Evolutionary conservation across 2,888 invertebrate species (phyloP), one percentile per base, ranked within the genome.

Genomic region (Carabus problematicus): DNA sequence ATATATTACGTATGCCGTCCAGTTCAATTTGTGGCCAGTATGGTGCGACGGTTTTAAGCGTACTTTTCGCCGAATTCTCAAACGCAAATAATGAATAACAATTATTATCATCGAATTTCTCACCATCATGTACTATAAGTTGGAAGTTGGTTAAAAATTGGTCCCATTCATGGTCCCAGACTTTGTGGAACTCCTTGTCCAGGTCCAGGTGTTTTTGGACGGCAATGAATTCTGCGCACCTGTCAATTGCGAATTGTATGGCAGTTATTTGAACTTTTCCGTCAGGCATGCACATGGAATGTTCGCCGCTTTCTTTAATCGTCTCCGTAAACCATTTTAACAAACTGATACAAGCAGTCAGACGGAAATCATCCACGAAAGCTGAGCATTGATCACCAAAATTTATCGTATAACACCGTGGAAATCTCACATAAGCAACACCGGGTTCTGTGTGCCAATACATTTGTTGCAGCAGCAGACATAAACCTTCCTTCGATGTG

Each of bases 151-250:
- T 86, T 1, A 94, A 83, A 77, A 96, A 93, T 75, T 91, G 89
- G 76, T 95, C 94, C 97, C 97, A 97, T 78, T 96, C 94, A 76
- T 92, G 91, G 72, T 93, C 91, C 90, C 92, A 92, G 54, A 92
- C 82, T 73, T 87, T 84, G 41, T 78, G 76, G 8, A 83, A 78
- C 58, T 86, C 85, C 60, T 88, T 88, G 74, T 91, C 91, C 1
- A 90, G 87, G 72, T 92, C 91, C 75, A 93, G 90, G 78, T 94
- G 93, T 19, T 89, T 87, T 72, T 89, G 88, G 74, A 86, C 86
- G 6, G 88, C 86, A n/a, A 95, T 84, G 76, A 89, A 93, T 77
- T 93, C 93, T 70, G 88, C 87, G 75, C 94, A 88, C 72, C 95
- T 88, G 73, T 86, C 87, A 67, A 93, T 85, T 1, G 96, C 94